Percentiles rank a stretch among this genome's conserved stretches.
These are phyloP conservation scores for Passer domesticus DNA, from an alignment of 2,113 vertebrate species.

Conservation along the genomic window DNA sequence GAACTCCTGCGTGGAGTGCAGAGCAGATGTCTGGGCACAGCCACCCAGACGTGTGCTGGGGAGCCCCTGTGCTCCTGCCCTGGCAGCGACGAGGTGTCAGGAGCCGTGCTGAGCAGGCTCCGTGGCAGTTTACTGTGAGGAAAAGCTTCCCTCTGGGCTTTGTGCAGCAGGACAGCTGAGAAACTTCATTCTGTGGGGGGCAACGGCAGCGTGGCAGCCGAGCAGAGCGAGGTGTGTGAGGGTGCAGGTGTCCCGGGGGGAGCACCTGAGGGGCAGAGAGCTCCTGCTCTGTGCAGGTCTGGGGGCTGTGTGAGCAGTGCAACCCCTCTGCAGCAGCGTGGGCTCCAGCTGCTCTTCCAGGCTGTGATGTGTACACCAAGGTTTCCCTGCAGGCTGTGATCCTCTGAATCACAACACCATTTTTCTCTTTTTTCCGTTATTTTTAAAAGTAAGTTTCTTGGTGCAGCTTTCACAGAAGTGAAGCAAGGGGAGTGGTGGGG, in stretches of 20 bases:
- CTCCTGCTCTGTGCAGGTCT: accelerated
- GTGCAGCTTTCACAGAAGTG: neutral
- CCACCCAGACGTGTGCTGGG: accelerated
- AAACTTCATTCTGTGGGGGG: accelerated
- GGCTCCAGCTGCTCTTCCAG: accelerated
- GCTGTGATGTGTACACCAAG: accelerated
- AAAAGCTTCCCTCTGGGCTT: neutral
- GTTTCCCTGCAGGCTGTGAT: neutral
- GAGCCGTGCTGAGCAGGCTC: neutral
- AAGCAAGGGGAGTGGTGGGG: accelerated
- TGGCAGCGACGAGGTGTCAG: accelerated
- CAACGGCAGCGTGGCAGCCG: accelerated
- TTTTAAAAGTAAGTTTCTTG: neutral
- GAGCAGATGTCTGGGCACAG: neutral
- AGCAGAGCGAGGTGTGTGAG: accelerated
- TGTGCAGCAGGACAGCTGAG: neutral
- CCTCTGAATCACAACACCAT: neutral
- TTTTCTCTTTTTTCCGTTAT: neutral
- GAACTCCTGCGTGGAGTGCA: neutral
- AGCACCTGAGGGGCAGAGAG: accelerated
- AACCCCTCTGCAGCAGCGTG: neutral
- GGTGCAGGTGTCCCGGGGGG: neutral
- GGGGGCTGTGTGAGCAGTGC: neutral
- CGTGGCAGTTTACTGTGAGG: neutral
- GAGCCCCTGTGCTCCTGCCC: neutral